Evolutionary conservation across 2,888 invertebrate genomes (phyloP), one percentile per base, ranked within the genome.

Genomic region (Monopis laevigella): DNA sequence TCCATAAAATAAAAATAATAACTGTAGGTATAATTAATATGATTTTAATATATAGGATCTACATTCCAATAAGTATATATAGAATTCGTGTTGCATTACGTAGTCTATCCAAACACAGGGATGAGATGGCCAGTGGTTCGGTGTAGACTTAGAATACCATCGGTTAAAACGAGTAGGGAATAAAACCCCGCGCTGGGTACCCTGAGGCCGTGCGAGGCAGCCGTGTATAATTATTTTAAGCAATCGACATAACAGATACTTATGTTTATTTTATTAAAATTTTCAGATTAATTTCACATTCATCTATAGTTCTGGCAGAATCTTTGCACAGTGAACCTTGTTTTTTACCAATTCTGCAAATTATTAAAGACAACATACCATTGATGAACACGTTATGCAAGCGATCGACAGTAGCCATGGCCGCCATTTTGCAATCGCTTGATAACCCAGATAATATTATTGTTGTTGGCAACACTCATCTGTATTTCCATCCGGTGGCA

Each of bases 401-500:
- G 38, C 80, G 88, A 49, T 84, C 87, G 24, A 91, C 90, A n/a
- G 86, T 86, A 4, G 60, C 88, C 16, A 88, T 89, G 72, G 85
- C 82, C 11, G 74, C 82, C 19, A 60, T 84, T 42, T 65, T 92
- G 19, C 75, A 84, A 51, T 84, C 85, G 2, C 59, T 73, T 46
- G 85, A 84, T 10, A 82, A 82, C 43, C 69, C 73, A 2, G 66
- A 74, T 43, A 82, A 88, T 52, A 66, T 87, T 42, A 53, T 92
- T 24, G 58, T 92, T 26, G 75, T 89, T 47, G 95, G 89, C 11
- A 97, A 96, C 59, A 96, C 94, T 1, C 98, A 98, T 80, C 82
- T 98, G 36, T 98, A 94, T 73, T 98, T 95, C 58, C 93, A 93
- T 62, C 95, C 96, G 1, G 88, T 91, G 64, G 92, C 96, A 4